phyloP scores from a whole-genome alignment of 2,888 invertebrate species.

The Mythimna lalbum region DNA sequence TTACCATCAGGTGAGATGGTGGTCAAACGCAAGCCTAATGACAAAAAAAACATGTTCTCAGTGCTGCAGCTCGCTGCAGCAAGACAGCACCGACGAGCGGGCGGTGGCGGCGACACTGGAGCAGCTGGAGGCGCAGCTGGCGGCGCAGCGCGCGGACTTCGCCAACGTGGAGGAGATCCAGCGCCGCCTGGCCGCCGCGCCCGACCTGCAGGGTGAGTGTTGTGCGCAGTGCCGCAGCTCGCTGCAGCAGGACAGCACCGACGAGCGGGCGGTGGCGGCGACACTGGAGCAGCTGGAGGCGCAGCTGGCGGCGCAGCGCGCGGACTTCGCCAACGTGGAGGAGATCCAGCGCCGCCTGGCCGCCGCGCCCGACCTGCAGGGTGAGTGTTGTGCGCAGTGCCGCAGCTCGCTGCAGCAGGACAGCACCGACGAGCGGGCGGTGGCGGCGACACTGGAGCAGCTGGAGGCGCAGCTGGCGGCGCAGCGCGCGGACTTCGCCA shows the following conservation, averaged over 20 bases:
- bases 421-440: too few species aligned
- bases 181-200: constrained; percentile 88
- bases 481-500: too few species aligned
- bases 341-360: constrained; percentile 3
- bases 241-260: too few species aligned
- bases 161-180: constrained; percentile 91
- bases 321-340: background rate
- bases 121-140: constrained; percentile 84
- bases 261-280: too few species aligned
- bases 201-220: constrained; percentile 75
- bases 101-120: constrained; percentile 56
- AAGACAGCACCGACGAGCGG: constrained; percentile 14
- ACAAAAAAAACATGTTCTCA: too few species aligned
- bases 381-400: background rate
- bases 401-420: background rate
- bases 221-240: too few species aligned
- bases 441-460: too few species aligned
- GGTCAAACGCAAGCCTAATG: too few species aligned
- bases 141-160: constrained; percentile 88
- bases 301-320: too few species aligned
- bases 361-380: background rate
- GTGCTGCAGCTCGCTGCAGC: constrained; percentile 77
- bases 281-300: constrained; percentile 68
- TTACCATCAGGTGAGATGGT: too few species aligned
- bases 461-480: too few species aligned